phyloP scores from a whole-genome alignment of 2,797 vertebrate species.

The Ataeniobius toweri region DNA sequence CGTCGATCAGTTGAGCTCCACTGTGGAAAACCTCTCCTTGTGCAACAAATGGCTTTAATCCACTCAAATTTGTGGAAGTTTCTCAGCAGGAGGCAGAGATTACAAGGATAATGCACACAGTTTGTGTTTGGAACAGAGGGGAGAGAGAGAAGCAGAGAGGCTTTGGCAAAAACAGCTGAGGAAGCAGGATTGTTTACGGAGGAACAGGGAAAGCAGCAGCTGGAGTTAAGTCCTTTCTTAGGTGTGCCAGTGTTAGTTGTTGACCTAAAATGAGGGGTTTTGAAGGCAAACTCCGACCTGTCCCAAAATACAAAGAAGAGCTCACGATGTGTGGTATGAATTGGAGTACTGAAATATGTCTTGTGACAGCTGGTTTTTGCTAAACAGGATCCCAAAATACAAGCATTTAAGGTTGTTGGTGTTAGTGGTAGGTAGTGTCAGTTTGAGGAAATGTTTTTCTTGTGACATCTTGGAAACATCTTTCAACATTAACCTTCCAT shows the following conservation, averaged over 20 bases:
- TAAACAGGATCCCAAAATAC: background rate
- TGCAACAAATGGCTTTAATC: conserved; percentile 68
- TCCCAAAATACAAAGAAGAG: background rate
- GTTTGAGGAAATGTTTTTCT: background rate
- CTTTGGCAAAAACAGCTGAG: conserved; percentile 41
- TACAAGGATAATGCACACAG: conserved; percentile 53
- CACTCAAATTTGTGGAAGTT: conserved; percentile 64
- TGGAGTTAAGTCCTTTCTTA: conserved; percentile 48
- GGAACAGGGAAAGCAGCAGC: conserved; percentile 49
- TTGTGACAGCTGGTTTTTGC: background rate
- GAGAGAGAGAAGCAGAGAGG: conserved; percentile 30
- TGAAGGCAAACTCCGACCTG: conserved; percentile 14
- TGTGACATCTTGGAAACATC: background rate
- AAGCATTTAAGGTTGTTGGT: background rate
- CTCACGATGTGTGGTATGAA: background rate
- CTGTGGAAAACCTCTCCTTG: conserved; percentile 36
- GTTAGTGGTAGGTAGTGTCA: background rate
- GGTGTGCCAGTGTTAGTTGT: conserved; percentile 24
- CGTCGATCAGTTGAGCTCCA: conserved; percentile 49
- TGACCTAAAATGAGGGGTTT: conserved; percentile 15
- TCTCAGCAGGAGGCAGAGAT: conserved; percentile 66
- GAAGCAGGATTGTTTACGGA: conserved; percentile 53
- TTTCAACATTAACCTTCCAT: background rate
- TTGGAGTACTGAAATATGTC: background rate
- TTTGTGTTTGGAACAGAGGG: conserved; percentile 31